Percentiles rank a stretch among this genome's conserved stretches.
These are phyloP conservation scores for Dipodomys merriami DNA, from an alignment of 2,113 vertebrate genomes.

Conservation along the genomic window DNA sequence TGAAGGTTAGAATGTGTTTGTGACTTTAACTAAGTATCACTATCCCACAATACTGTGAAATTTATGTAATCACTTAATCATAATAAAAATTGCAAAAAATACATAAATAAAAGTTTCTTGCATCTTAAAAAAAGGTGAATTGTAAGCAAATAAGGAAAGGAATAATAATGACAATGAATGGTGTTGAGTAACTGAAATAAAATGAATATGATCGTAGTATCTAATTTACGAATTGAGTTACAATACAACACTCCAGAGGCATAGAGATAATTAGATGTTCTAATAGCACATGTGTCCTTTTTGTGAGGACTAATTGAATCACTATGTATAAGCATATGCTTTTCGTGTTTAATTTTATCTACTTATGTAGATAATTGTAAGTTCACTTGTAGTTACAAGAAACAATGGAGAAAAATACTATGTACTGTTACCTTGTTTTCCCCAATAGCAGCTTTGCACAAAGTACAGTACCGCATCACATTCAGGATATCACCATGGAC, in stretches of 20 bases:
- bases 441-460: neutral
- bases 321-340: neutral
- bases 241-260: neutral
- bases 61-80: too few species aligned
- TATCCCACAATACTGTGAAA: too few species aligned
- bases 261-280: neutral
- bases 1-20: too few species aligned
- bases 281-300: neutral
- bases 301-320: neutral
- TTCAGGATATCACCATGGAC: neutral
- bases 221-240: neutral
- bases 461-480: neutral
- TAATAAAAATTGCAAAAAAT: too few species aligned
- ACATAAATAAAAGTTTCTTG: too few species aligned
- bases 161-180: neutral
- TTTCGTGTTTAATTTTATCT: neutral
- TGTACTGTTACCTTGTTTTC: neutral
- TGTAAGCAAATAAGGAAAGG: slow-evolving; percentile 9
- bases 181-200: neutral
- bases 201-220: neutral
- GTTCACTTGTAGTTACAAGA: neutral
- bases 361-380: neutral
- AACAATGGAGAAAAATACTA: neutral
- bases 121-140: neutral
- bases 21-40: too few species aligned